Evolutionary conservation across 2,797 vertebrate species (phyloP), one percentile per base, ranked within the genome.

Genomic region (Perodicticus potto): DNA sequence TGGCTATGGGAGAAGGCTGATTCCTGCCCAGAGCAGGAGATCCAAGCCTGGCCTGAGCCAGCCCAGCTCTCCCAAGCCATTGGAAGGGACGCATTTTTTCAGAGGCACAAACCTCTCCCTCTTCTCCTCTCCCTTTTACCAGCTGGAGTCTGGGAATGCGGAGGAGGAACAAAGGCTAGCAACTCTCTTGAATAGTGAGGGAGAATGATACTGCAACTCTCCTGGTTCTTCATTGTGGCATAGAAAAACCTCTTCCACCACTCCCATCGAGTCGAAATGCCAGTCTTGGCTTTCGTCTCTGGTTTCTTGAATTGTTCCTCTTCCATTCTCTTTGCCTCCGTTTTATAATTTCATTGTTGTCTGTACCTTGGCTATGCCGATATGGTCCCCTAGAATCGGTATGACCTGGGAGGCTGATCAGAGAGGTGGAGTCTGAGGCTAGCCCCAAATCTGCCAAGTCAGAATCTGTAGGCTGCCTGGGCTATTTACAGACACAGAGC

Each of bases 401-500:
- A 6, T 0, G 23, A 53, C 74, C 29, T 43, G 8, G 53, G 57
- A 49, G 29, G 16, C 65, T 25, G 57, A 63, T 34, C 34, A 25
- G 37, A 61, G 25, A 43, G 9, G 37, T 20, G 2, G 49, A 27
- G 29, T 55, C 32, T 49, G 4, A 32, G 22, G 80, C 82, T n/a
- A 22, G 2, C n/a, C 19, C 25, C 81, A 4, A 12, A 8, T 25
- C 59, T 4, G 32, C 57, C 53, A 19, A 55, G 74, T 63, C 34
- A 19, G 53, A 65, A 34, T 14, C 8, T 1, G 4, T 11, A 25
- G 63, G 63, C 32, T 16, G 19, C 77, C 65, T 32, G 0, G 59
- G 43, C 0, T 3, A 13, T 2, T 5, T 3, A 0, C 61, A 13
- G 69, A 23, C 14, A 5, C 43, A 3, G 63, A 22, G 19, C 19